Evolutionary conservation across 2,888 invertebrate genomes (phyloP).

Genomic region (Automeris io): DNA sequence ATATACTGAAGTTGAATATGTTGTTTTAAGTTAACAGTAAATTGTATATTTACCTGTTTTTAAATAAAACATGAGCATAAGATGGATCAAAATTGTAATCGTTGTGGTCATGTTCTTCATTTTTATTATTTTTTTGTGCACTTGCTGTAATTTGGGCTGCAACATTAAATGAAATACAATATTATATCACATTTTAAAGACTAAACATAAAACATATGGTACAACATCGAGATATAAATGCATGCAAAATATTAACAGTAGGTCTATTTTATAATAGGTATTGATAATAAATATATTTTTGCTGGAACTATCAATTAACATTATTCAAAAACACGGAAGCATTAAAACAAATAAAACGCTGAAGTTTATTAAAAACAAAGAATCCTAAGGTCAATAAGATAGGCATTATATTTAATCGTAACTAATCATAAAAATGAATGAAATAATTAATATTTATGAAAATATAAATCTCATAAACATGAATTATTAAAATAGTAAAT

Average conservation of each 20-base stretch:
- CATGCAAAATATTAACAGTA: constrained; percentile 5
- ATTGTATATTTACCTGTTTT: constrained; percentile 85
- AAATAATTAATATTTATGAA: too few species aligned
- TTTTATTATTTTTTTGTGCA: constrained; percentile 32
- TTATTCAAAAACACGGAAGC: background rate
- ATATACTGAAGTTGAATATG: too few species aligned
- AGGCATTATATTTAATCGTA: background rate
- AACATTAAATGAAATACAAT: constrained; percentile 23
- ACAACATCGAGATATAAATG: constrained; percentile 9
- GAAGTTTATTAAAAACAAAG: too few species aligned
- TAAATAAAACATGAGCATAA: constrained; percentile 86
- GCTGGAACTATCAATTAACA: background rate
- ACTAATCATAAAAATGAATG: background rate
- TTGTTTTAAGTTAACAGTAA: too few species aligned
- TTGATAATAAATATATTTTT: too few species aligned
- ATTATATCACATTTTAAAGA: background rate
- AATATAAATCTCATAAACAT: background rate
- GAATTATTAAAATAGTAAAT: background rate
- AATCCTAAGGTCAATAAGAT: too few species aligned
- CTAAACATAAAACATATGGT: background rate
- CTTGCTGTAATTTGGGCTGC: constrained; percentile 42
- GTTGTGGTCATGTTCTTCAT: constrained; percentile 64
- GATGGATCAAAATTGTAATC: constrained; percentile 84
- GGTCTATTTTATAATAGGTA: background rate
- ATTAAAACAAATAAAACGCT: background rate